These are phyloP conservation scores for Sandelia bainsii DNA, from an alignment of 2,797 vertebrate species.

Conservation along the genomic window DNA sequence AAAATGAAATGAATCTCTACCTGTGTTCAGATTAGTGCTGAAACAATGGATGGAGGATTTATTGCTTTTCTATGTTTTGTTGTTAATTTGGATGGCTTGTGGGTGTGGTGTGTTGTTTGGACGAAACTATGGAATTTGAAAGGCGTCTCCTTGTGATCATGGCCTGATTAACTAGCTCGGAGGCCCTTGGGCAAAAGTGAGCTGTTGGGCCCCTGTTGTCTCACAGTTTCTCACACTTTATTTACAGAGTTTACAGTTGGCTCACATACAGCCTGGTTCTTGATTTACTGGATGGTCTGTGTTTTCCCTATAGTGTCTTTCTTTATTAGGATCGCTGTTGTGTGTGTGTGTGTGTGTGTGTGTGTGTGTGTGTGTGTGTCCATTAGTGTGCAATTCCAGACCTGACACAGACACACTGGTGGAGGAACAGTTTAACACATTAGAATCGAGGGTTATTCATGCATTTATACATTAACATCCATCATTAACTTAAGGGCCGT, in stretches of 20 bases:
- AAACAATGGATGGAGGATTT: background rate
- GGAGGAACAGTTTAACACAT: no score
- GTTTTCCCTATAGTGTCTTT: no score
- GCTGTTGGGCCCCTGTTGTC: background rate
- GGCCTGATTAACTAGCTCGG: background rate
- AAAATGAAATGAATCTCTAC: background rate
- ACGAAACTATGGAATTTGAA: slow-evolving; percentile 10
- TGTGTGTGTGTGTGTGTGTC: no score
- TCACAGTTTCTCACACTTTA: background rate
- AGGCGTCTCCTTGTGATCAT: slow-evolving; percentile 11
- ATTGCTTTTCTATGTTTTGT: background rate
- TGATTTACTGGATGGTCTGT: background rate
- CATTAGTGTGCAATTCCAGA: no score
- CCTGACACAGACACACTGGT: no score
- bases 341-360: no score
- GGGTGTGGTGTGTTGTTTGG: slow-evolving; percentile 15
- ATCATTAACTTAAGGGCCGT: no score
- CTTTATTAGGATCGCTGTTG: no score
- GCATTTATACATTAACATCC: no score
- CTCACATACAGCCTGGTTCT: no score
- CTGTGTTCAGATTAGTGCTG: background rate
- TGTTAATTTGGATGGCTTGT: background rate
- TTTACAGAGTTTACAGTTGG: background rate
- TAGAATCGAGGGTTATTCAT: no score
- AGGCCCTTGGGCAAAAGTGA: background rate